Evolutionary conservation across 2,888 invertebrate species (phyloP).

Genomic region (Alviniconcha strummeri): DNA sequence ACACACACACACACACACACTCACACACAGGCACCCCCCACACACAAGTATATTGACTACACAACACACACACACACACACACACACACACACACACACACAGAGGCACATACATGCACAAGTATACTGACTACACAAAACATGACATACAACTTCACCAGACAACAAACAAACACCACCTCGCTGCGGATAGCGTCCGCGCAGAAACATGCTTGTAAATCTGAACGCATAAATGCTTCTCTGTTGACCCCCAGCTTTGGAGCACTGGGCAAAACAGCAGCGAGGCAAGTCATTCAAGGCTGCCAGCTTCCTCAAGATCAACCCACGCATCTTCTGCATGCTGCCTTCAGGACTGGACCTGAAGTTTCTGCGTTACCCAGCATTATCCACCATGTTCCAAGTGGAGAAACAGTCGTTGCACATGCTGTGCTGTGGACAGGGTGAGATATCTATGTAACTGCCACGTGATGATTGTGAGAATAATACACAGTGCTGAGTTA

Average conservation of each 20-base stretch:
- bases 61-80: too few relatives aligned
- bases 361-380: conserved; percentile 46
- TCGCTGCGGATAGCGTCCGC: too few relatives aligned
- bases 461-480: neutral
- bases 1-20: too few relatives aligned
- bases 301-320: conserved; percentile 43
- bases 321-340: conserved; percentile 51
- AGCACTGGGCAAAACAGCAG: conserved; percentile 9
- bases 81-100: too few relatives aligned
- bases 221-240: neutral
- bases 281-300: neutral
- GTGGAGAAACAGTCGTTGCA: conserved; percentile 49
- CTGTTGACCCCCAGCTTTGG: neutral
- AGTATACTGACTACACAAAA: too few relatives aligned
- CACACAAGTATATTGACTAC: too few relatives aligned
- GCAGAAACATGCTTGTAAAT: too few relatives aligned
- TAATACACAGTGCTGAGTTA: neutral
- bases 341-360: conserved; percentile 45
- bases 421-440: conserved; percentile 53
- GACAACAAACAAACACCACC: too few relatives aligned
- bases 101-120: too few relatives aligned
- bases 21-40: too few relatives aligned
- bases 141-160: too few relatives aligned
- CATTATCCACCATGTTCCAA: conserved; percentile 40
- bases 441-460: conserved; percentile 40